phyloP scores from a whole-genome alignment of 2,113 vertebrate genomes.

The Sapayoa aenigma region DNA sequence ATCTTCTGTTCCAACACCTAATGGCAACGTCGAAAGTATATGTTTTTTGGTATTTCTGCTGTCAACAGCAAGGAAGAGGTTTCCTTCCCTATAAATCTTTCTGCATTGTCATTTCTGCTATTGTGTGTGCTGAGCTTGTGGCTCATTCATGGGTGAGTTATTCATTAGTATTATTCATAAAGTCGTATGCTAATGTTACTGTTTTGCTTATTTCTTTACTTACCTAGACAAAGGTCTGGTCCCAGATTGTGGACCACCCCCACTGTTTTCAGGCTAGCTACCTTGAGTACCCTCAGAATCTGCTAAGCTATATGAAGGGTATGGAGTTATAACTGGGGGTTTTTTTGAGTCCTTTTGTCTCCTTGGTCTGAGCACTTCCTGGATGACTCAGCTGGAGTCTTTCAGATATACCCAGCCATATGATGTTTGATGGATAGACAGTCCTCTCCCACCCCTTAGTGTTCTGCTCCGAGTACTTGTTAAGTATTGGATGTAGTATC shows the following conservation, averaged over 20 bases:
- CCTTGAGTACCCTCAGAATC: neutral
- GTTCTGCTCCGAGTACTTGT: neutral
- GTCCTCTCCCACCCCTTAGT: rapidly evolving
- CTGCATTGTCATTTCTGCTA: neutral
- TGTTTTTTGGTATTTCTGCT: neutral
- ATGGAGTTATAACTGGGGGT: neutral
- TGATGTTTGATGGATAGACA: neutral
- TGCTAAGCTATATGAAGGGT: neutral
- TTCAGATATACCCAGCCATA: neutral
- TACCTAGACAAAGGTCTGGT: neutral
- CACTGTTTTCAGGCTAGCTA: neutral
- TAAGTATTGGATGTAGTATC: neutral
- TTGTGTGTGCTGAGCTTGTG: neutral
- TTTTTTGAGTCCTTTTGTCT: neutral
- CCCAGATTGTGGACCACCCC: neutral
- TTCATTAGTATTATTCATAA: neutral
- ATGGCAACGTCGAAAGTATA: neutral
- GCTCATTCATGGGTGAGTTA: neutral
- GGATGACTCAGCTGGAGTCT: neutral
- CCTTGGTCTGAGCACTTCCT: neutral
- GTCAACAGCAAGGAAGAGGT: neutral
- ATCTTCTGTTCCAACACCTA: neutral
- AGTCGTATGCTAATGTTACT: neutral
- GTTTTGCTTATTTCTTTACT: neutral
- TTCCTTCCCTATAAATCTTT: neutral